Percentiles rank a stretch among this genome's conserved stretches.
phyloP scores from a whole-genome alignment of 2,113 vertebrate species.

The Sorex araneus region DNA sequence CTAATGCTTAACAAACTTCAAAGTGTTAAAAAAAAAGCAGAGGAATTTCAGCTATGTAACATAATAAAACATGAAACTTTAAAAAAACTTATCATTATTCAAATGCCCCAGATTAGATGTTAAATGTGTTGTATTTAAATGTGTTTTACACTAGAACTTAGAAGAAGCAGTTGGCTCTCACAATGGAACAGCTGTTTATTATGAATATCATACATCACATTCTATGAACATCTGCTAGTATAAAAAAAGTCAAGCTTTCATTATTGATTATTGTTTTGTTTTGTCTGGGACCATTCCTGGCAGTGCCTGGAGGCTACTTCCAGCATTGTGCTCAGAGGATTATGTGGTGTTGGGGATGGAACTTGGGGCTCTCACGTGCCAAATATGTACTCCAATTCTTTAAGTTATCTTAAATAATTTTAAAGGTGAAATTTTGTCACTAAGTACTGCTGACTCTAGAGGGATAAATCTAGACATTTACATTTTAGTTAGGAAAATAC shows the following conservation, averaged over 20 bases:
- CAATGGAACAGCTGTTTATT: not conserved
- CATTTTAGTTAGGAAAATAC: conserved; percentile 56
- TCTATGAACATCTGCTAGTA: too few relatives aligned
- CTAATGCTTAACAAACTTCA: not conserved
- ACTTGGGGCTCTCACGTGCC: too few relatives aligned
- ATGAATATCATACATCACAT: too few relatives aligned
- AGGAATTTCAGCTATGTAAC: conserved; percentile 82
- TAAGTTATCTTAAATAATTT: not conserved
- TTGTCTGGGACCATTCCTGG: too few relatives aligned
- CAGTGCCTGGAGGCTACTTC: too few relatives aligned
- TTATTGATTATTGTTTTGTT: too few relatives aligned
- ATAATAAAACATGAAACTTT: conserved; percentile 73
- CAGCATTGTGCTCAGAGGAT: too few relatives aligned
- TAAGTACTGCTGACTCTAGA: not conserved
- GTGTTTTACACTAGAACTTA: not conserved
- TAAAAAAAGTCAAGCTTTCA: too few relatives aligned
- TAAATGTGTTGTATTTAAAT: conserved; percentile 81
- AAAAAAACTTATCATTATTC: conserved; percentile 78
- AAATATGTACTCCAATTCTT: too few relatives aligned
- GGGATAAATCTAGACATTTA: not conserved
- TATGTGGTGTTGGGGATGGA: too few relatives aligned
- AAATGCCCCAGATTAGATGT: conserved; percentile 78
- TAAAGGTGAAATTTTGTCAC: conserved; percentile 11
- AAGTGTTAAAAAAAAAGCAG: conserved; percentile 64
- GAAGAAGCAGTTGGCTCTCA: conserved; percentile 13